Evolutionary conservation across 2,113 vertebrate species (phyloP).

Genomic region (Ariopsis seemanni): DNA sequence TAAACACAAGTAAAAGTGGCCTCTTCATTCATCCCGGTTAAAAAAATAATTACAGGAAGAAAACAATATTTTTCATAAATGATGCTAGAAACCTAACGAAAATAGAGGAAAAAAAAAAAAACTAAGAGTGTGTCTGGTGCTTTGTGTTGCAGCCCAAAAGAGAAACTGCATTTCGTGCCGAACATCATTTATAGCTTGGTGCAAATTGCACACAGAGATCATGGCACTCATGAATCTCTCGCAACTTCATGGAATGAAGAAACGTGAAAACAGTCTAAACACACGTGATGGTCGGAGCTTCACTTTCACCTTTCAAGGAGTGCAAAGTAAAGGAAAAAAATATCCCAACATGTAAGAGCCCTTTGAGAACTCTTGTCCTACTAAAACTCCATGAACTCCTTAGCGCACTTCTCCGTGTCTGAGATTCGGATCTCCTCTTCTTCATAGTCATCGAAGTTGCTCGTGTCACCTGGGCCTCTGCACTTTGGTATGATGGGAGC

Average conservation of each 20-base stretch:
- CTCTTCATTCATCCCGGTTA: conserved; percentile 55
- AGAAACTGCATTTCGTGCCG: conserved; percentile 86
- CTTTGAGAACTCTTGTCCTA: conserved; percentile 73
- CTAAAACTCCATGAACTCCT: conserved; percentile 98
- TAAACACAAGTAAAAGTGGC: conserved; percentile 75
- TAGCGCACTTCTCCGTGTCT: conserved; percentile 97
- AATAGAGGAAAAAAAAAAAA: conserved; percentile 56
- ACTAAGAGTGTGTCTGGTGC: conserved; percentile 80
- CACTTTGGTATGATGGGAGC: conserved; percentile 99
- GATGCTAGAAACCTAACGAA: conserved; percentile 18
- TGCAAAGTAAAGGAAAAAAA: conserved; percentile 81
- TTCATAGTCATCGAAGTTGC: conserved; percentile 99
- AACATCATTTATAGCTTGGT: conserved; percentile 77
- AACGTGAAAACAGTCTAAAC: conserved; percentile 84
- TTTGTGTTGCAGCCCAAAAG: conserved; percentile 81
- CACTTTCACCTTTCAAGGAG: conserved; percentile 84
- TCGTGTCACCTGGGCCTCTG: conserved; percentile 97
- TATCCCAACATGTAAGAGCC: conserved; percentile 79
- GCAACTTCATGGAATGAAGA: conserved; percentile 90
- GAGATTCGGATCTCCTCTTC: conserved; percentile 97
- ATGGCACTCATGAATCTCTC: conserved; percentile 87
- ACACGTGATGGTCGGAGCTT: conserved; percentile 83
- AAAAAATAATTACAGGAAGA: conserved; percentile 60
- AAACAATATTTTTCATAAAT: conserved; percentile 32
- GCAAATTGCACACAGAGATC: conserved; percentile 85